Base-by-base conservation (phyloP, 1,140 invertebrate species). In the Dendroctonus valens region DNA sequence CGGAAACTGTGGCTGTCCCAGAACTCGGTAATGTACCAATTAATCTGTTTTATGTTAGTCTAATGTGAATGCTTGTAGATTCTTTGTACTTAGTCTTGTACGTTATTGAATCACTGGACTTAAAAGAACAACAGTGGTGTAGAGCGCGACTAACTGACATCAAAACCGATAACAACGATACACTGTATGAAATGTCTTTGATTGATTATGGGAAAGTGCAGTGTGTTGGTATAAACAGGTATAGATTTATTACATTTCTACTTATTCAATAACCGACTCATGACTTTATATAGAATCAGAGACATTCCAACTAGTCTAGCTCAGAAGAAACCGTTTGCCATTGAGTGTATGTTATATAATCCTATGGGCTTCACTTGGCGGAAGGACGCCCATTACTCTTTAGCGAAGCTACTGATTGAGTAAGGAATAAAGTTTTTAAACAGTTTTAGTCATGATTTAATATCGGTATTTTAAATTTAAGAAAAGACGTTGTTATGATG, bases 201-300 rank as follows among this genome's bases (percentile, higher is more conserved):
- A 70, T 73, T 39, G 72, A 73, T 61, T 70, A 71, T 55, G 72
- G 72, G 41, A 71, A 65, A 39, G 69, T 51, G 0, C 68, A 71
- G 44, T 55, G 41, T 14, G 53, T 71, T 8, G 65, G 69, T 7
- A 44, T 7, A 9, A 54, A 42, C 42, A 70, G 60, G 70, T 72
- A 50, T 11, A 53, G 5, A 39, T 15, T 41, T 38, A 9, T 15
- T 39, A 55, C 3, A 46, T 44, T 5, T 42, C 7, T 59, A 49
- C 26, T 7, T 60, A 49, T 3, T 41, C 40, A 55, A 2, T 39
- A 60, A 60, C 7, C 39, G 15, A 8, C 5, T 42, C 54, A 8
- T 44, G 41, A 41, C 51, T 55, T 55, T 58, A 49, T 70, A 8
- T 41, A 70, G 65, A 40, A 60, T 70, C 48, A 62, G 41, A 59